Evolutionary conservation across 2,797 vertebrate species (phyloP), one percentile per base, ranked within the genome.

Genomic region (Labroides dimidiatus): DNA sequence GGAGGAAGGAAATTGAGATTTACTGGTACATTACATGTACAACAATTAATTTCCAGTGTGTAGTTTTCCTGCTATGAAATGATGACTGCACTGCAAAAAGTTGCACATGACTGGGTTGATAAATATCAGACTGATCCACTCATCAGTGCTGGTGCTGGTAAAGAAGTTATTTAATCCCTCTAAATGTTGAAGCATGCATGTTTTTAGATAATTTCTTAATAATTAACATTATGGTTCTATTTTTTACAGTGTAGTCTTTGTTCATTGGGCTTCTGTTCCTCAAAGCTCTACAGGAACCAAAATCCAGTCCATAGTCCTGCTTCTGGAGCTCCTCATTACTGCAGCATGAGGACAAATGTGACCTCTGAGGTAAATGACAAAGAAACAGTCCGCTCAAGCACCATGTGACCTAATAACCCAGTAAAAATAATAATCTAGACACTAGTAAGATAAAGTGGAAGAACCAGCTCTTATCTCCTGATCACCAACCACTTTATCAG

Each of bases 11-110:
- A 85, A 82, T 67, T 33, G 45, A 75, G 64, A 62, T 48, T 61
- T 59, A 19, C 66, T 39, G 72, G 64, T 60, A 42, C 56, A 76
- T 69, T 84, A 70, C n/a, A n/a, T n/a, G n/a, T n/a, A n/a, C 49
- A 84, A 87, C 86, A 90, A 89, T 83, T 77, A 21, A 68, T 67
- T 75, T 81, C 75, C 73, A 77, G 79, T 42, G 3, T 30, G 62
- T 64, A 21, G 42, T 56, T 83, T 82, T 71, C 78, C 85, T 83
- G 77, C 53, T 64, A 0, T 58, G 72, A 62, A 54, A 77, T 70
- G 39, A 80, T 72, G 59, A 74, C 63, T 23, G 12, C 33, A 39
- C 74, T 67, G 64, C 9, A 68, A 49, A 5, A 73, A 11, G 75
- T 23, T 6, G 1, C 17, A 48, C 12, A 20, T 21, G 21, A 21